phyloP scores from a whole-genome alignment of 2,888 invertebrate species.

The Theodoxus fluviatilis region DNA sequence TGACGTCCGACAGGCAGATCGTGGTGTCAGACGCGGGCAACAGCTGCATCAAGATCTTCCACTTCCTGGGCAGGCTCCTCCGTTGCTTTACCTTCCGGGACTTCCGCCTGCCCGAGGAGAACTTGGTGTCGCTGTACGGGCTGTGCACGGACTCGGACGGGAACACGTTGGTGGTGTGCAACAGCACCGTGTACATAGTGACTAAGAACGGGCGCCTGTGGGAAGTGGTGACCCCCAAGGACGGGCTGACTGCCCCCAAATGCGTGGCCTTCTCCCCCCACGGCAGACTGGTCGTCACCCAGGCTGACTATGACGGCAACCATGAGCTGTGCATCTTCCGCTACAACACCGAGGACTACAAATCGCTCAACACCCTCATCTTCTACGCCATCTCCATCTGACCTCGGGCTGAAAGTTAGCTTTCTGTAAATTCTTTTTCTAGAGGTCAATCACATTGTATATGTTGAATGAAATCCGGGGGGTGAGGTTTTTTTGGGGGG shows the following conservation, averaged over 20 bases:
- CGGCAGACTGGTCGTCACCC: constrained; percentile 48
- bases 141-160: constrained; percentile 54
- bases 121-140: constrained; percentile 52
- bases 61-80: constrained; percentile 53
- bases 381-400: constrained; percentile 58
- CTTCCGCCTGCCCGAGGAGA: constrained; percentile 50
- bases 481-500: no score
- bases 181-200: constrained; percentile 54
- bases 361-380: constrained; percentile 53
- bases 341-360: constrained; percentile 57
- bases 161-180: constrained; percentile 58
- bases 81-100: constrained; percentile 48
- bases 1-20: constrained; percentile 55
- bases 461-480: no score
- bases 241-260: constrained; percentile 55
- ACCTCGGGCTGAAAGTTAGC: background rate
- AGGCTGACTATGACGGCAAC: constrained; percentile 45
- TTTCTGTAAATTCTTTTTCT: constrained; percentile 12
- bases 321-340: constrained; percentile 54
- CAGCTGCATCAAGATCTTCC: constrained; percentile 58
- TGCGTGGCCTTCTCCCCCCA: constrained; percentile 49
- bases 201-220: constrained; percentile 59
- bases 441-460: background rate
- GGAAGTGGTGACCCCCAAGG: constrained; percentile 56
- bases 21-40: constrained; percentile 60